Evolutionary conservation across 2,797 vertebrate species (phyloP).

Genomic region (Pipistrellus pipistrellus): DNA sequence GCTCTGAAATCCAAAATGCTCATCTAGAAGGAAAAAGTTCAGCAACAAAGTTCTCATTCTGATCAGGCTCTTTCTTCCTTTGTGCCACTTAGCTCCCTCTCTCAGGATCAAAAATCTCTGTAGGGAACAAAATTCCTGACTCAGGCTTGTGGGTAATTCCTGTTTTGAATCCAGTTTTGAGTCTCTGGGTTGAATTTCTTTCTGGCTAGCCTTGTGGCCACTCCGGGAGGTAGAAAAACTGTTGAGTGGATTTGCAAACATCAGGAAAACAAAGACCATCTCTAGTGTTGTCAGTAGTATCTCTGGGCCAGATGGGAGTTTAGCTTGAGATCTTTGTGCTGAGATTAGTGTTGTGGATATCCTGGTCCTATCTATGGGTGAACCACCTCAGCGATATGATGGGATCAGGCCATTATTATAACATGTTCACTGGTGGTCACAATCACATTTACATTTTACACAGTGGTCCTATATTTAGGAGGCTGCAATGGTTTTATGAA

Average conservation of each 20-base stretch:
- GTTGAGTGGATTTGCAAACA: not conserved
- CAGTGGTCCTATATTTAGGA: not conserved
- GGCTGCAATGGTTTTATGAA: conserved; percentile 1
- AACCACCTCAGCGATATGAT: not conserved
- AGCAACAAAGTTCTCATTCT: conserved; percentile 18
- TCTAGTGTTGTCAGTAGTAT: not conserved
- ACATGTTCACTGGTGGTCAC: not conserved
- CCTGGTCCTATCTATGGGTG: too few species aligned
- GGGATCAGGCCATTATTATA: not conserved
- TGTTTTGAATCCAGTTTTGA: conserved; percentile 43
- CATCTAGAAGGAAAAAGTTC: conserved; percentile 51
- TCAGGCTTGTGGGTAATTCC: conserved; percentile 16
- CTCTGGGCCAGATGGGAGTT: not conserved
- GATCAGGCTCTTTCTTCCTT: conserved; percentile 15
- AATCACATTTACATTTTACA: not conserved
- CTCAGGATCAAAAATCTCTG: conserved; percentile 54
- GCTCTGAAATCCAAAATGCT: conserved; percentile 61
- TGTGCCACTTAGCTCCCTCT: not conserved
- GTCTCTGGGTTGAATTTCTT: conserved; percentile 66
- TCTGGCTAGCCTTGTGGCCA: conserved; percentile 31
- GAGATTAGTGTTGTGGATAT: conserved; percentile 7
- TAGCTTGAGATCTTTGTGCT: not conserved
- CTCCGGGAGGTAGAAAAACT: conserved; percentile 35
- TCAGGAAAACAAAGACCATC: conserved; percentile 49
- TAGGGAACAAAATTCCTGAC: conserved; percentile 45